Base-by-base conservation (phyloP, 2,888 invertebrate species). In the Galeopsomyia nigrocyanea region DNA sequence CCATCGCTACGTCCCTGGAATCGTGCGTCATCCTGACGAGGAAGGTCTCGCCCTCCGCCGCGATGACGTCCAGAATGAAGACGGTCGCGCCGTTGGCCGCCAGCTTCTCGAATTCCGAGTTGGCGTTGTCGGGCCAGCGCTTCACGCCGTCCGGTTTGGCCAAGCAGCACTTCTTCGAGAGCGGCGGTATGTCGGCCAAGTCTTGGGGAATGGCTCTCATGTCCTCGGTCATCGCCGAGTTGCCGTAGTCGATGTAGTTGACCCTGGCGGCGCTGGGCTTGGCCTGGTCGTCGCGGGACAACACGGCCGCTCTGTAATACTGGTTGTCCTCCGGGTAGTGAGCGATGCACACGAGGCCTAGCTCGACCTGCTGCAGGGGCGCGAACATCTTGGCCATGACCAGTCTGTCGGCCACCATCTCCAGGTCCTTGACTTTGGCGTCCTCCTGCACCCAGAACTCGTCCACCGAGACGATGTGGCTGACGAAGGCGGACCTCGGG, bases 361-460 rank as follows among this genome's bases (percentile, higher is more conserved):
- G 90, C 73, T 89, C 88, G 9, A 90, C 80, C 74, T 91, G 89
- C 0, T 88, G 81, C 0, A 88, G 76, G 47, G 87, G 84, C 0
- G 89, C 87, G 72, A 91, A 91, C 65, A 88, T 87, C 1, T 88
- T 86, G 6, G 90, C 88, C n/a, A 86, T 84, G 7, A 87, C 82
- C 75, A 93, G 85, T 76, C 88, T 88, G 56, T 90, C 90, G 0
- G 89, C 89, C n/a, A 93, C 88, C 80, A 89, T 89, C 79, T 92
- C 91, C 9, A 92, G 83, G 74, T 90, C 89, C 1, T 88, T 82
- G 0, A 88, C 86, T 16, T 88, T 87, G n/a, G 90, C 90, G 79
- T 93, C 93, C 75, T 91, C 85, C 77, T 93, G 94, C 9, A 95
- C 88, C 87, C 93, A 94, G 82, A 95, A 94, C 77, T 94, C 92